Evolutionary conservation across 2,888 invertebrate genomes (phyloP).

Genomic region (Dicyrtoma fusca): DNA sequence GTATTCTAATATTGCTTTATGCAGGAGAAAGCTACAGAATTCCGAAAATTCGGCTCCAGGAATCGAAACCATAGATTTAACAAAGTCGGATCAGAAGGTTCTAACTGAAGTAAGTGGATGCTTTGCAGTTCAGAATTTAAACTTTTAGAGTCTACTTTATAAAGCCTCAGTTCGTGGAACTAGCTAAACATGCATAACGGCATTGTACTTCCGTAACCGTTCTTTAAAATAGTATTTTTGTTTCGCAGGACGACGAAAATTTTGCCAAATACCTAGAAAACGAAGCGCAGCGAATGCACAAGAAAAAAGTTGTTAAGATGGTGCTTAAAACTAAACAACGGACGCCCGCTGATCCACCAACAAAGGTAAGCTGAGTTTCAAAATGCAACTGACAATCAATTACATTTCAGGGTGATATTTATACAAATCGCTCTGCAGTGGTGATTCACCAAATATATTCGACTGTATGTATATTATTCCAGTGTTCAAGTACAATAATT

Average conservation of each 20-base stretch:
- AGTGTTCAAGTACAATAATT: not conserved
- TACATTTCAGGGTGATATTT: too few species aligned
- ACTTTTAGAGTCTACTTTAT: too few species aligned
- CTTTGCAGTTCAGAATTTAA: not conserved
- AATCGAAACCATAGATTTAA: too few species aligned
- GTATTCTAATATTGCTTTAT: not conserved
- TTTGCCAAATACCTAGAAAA: conserved; percentile 32
- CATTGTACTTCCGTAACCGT: too few species aligned
- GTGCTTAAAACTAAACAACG: not conserved
- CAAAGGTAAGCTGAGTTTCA: not conserved
- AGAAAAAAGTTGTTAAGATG: not conserved
- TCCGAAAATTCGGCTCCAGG: too few species aligned
- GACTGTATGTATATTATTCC: not conserved
- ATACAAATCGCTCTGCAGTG: too few species aligned
- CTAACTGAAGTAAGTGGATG: not conserved
- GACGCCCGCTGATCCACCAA: not conserved
- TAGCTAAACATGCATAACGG: too few species aligned
- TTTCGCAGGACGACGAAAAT: conserved; percentile 24
- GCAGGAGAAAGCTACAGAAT: too few species aligned
- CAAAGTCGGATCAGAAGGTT: not conserved
- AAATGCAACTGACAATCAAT: too few species aligned
- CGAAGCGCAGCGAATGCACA: conserved; percentile 10
- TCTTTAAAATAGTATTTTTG: not conserved
- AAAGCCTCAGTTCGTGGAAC: too few species aligned
- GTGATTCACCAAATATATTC: too few species aligned